Conservation (phyloP, 2,113 vertebrate species). For the Fregata magnificens region DNA sequence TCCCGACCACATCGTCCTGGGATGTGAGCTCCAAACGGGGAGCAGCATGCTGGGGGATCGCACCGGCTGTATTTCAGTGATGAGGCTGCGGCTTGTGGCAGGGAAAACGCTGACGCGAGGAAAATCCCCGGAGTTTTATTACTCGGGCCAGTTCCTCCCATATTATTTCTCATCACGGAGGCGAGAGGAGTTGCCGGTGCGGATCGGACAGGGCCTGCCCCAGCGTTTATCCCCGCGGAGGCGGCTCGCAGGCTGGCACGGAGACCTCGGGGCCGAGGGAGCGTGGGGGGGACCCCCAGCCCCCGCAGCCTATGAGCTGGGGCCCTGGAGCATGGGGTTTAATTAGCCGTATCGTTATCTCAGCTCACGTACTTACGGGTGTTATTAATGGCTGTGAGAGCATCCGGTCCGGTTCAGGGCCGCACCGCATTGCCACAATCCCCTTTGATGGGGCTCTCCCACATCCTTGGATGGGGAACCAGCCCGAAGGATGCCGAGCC, state of each 20-base stretch:
- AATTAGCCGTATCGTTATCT: conserved; percentile 28
- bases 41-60: accelerated
- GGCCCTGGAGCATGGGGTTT: not conserved
- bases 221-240: not conserved
- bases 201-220: not conserved
- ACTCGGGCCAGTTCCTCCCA: accelerated
- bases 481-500: not conserved
- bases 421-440: accelerated
- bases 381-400: conserved; percentile 33
- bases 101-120: not conserved
- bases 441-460: accelerated
- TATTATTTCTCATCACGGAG: not conserved
- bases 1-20: not conserved
- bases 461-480: not conserved
- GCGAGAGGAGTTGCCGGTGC: accelerated
- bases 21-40: not conserved
- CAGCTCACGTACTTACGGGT: not conserved
- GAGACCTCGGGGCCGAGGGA: not conserved
- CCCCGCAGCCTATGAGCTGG: not conserved
- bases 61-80: not conserved
- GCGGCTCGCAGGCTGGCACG: accelerated
- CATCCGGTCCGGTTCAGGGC: not conserved
- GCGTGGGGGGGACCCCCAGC: accelerated
- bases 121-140: not conserved
- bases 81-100: accelerated